Evolutionary conservation across 92 coral and sea anemone species (phyloP), one percentile per base, ranked within the genome.

Genomic region (Epizoanthus illoricatus): DNA sequence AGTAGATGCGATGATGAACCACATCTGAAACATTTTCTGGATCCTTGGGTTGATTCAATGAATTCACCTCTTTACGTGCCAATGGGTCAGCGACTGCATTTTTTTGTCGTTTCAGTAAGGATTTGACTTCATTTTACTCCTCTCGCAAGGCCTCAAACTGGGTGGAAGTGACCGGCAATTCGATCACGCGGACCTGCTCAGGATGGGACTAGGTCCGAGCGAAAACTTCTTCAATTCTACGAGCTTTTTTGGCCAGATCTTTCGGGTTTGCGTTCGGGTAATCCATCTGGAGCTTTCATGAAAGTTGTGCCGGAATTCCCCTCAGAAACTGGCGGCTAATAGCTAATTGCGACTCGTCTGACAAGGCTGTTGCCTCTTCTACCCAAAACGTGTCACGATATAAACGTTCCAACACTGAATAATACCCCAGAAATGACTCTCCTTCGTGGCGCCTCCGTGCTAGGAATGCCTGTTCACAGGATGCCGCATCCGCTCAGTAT

Each of bases 141-240:
- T 28, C 36, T 28, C 63, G 49, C 47, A 45, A 74, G 16, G 84
- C 18, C 6, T 65, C 75, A 24, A 65, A 33, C 5, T 43, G 49
- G 74, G 41, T 66, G 5, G 16, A 49, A 21, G 28, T 80, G 28
- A 23, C 61, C 13, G 28, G 9, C 23, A 63, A 64, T 43, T 64
- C 39, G 54, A 79, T 18, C 52, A 2, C 49, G 49, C 49, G 8
- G 49, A 28, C 54, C 4, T 20, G 12, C 10, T 76, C 81, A n/a
- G 45, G 45, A 28, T 28, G 67, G 36, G 81, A 23, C 81, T 76
- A 70, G 81, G 81, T 60, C 61, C 81, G 17, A 76, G 81, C 81
- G 17, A 76, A 39, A 57, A 59, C 69, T 39, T 78, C 83, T 78
- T 78, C 71, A 28, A 78, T 78, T 7, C 40, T 69, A 61, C 40